A percentile compares a stretch with the other conserved stretches of the same genome.
These are phyloP conservation scores for Galerucella pusilla DNA, from an alignment of 2,888 invertebrate genomes.

Conservation along the genomic window DNA sequence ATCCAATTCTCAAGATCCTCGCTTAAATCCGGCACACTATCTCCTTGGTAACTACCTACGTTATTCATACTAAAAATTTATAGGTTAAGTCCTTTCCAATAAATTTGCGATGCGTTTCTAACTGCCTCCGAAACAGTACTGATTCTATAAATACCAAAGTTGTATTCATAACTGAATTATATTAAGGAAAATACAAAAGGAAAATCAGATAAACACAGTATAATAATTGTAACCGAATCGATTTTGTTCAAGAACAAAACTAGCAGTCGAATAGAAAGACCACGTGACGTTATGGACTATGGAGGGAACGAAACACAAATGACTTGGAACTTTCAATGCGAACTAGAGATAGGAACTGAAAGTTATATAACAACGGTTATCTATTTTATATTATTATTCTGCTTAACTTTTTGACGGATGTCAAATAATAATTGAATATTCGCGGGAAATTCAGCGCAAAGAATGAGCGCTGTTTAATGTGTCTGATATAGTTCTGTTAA, in stretches of 20 bases:
- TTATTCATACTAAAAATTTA: conserved; percentile 20
- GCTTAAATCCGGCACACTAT: conserved; percentile 42
- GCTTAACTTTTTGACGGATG: background rate
- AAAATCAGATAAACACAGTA: conserved; percentile 34
- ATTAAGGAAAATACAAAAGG: conserved; percentile 35
- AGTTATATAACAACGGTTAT: conserved; percentile 16
- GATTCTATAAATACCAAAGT: conserved; percentile 30
- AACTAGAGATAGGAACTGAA: conserved; percentile 18
- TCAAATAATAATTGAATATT: too few relatives aligned
- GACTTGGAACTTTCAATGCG: conserved; percentile 4
- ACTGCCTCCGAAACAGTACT: conserved; percentile 17
- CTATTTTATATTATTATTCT: background rate
- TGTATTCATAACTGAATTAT: conserved; percentile 31
- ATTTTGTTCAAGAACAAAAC: conserved; percentile 36
- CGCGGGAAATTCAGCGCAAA: too few relatives aligned
- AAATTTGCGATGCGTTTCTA: conserved; percentile 4
- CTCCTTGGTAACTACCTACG: conserved; percentile 4
- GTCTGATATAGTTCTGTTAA: too few relatives aligned
- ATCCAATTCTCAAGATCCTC: conserved; percentile 76
- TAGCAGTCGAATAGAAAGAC: conserved; percentile 11
- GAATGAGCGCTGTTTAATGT: too few relatives aligned
- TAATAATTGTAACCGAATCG: conserved; percentile 30
- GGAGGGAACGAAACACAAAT: conserved; percentile 18
- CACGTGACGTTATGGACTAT: conserved; percentile 21
- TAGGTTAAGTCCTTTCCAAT: conserved; percentile 8